These are phyloP conservation scores for Neogobius melanostomus DNA, from an alignment of 2,113 vertebrate genomes.

Conservation along the genomic window DNA sequence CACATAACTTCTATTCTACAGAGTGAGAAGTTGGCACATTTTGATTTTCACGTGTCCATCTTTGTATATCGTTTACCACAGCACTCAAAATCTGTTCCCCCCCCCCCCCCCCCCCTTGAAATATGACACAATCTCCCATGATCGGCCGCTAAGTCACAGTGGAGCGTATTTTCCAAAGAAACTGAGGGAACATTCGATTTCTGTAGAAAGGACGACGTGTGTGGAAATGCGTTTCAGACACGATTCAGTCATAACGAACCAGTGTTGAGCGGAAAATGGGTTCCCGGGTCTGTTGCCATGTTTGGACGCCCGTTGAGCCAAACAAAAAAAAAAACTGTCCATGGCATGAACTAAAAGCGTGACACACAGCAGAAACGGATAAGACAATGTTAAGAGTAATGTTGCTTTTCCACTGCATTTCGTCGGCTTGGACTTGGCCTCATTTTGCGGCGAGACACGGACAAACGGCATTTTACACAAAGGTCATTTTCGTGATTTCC, in stretches of 20 bases:
- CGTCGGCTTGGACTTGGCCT: neutral
- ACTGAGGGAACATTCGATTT: neutral
- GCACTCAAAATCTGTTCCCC: too few species aligned
- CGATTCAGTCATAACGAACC: neutral
- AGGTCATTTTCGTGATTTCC: neutral
- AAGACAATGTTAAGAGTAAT: neutral
- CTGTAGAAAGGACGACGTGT: neutral
- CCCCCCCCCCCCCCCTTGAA: too few species aligned
- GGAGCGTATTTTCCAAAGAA: neutral
- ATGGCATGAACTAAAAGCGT: neutral
- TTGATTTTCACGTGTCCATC: too few species aligned
- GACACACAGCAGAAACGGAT: neutral
- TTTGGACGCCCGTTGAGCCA: neutral
- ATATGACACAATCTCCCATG: neutral
- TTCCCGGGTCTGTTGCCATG: neutral
- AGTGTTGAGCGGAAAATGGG: neutral
- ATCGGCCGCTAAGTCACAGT: neutral
- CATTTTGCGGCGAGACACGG: neutral
- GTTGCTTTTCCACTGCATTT: slow-evolving; percentile 7
- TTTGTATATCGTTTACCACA: too few species aligned
- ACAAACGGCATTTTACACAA: neutral
- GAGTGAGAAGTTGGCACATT: too few species aligned
- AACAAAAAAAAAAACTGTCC: neutral
- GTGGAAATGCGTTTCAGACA: neutral
- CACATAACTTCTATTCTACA: too few species aligned